Conservation (phyloP, 2,113 vertebrate genomes). For the Myrmophylax atrothorax region DNA sequence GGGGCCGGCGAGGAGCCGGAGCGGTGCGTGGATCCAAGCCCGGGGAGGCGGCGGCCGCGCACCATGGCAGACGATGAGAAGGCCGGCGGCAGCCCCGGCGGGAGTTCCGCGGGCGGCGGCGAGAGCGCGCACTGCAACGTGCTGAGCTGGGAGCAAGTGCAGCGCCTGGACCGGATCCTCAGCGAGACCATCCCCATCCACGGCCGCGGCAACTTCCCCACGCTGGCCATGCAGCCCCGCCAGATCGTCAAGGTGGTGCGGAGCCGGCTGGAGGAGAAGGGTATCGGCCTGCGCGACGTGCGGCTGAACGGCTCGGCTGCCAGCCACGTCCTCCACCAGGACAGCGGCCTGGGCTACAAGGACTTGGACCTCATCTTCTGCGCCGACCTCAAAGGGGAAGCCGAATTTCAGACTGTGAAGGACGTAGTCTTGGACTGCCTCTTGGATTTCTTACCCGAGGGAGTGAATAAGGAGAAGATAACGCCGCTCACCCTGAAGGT, state of each 20-base stretch:
- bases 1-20: not conserved
- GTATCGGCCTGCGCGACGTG: slow-evolving; percentile 90
- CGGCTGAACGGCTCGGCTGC: slow-evolving; percentile 95
- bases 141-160: slow-evolving; percentile 97
- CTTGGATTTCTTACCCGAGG: slow-evolving; percentile 96
- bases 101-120: slow-evolving; percentile 62
- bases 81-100: slow-evolving; percentile 41
- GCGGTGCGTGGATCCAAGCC: slow-evolving; percentile 22
- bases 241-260: slow-evolving; percentile 95
- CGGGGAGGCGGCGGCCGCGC: slow-evolving; percentile 37
- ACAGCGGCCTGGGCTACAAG: slow-evolving; percentile 96
- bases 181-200: slow-evolving; percentile 97
- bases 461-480: slow-evolving; percentile 98
- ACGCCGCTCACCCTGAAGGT: slow-evolving; percentile 95
- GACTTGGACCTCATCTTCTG: slow-evolving; percentile 98
- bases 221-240: slow-evolving; percentile 92
- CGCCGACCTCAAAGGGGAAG: slow-evolving; percentile 91
- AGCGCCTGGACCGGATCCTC: slow-evolving; percentile 91
- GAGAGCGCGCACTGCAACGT: slow-evolving; percentile 86
- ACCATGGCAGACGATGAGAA: slow-evolving; percentile 89
- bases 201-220: slow-evolving; percentile 98
- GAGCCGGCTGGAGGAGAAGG: slow-evolving; percentile 88
- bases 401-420: slow-evolving; percentile 95
- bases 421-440: slow-evolving; percentile 97
- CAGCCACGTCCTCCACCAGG: slow-evolving; percentile 93